Conservation (phyloP, 2,888 invertebrate genomes). For the Esperia sulphurella region DNA sequence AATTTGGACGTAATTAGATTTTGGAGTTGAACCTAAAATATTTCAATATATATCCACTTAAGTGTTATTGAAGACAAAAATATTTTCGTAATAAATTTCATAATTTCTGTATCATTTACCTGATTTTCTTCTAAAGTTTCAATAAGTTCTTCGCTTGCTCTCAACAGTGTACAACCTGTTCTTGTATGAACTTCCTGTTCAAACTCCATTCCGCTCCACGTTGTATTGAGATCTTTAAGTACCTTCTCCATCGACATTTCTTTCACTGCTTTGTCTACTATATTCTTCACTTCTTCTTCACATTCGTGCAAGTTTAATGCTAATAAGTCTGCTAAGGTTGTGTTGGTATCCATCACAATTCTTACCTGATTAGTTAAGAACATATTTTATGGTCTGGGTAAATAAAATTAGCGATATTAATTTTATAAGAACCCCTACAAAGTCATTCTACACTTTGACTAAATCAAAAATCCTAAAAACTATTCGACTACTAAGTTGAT, state of each 20-base stretch:
- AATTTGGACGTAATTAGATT: slow-evolving; percentile 98
- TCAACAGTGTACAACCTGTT: slow-evolving; percentile 91
- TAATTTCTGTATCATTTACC: slow-evolving; percentile 58
- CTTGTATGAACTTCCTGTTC: slow-evolving; percentile 92
- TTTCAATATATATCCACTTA: not conserved
- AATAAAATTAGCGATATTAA: no score
- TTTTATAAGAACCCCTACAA: no score
- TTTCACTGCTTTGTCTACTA: slow-evolving; percentile 98
- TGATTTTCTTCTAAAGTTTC: slow-evolving; percentile 99
- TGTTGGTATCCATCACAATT: slow-evolving; percentile 95
- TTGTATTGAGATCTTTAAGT: slow-evolving; percentile 91
- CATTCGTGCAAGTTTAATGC: slow-evolving; percentile 96
- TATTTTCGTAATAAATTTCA: no score
- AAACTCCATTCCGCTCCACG: slow-evolving; percentile 96
- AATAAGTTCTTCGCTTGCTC: slow-evolving; percentile 96
- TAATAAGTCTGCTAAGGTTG: slow-evolving; percentile 94
- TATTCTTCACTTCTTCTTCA: slow-evolving; percentile 98
- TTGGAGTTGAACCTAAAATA: slow-evolving; percentile 90
- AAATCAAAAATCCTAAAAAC: no score
- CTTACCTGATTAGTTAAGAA: slow-evolving; percentile 81
- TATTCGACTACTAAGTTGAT: no score
- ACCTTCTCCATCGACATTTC: slow-evolving; percentile 99
- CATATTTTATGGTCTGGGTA: not conserved
- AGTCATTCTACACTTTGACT: no score
- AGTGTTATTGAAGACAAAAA: no score